These are phyloP conservation scores for Lagorchestes hirsutus DNA, from an alignment of 2,797 vertebrate species.

Conservation along the genomic window DNA sequence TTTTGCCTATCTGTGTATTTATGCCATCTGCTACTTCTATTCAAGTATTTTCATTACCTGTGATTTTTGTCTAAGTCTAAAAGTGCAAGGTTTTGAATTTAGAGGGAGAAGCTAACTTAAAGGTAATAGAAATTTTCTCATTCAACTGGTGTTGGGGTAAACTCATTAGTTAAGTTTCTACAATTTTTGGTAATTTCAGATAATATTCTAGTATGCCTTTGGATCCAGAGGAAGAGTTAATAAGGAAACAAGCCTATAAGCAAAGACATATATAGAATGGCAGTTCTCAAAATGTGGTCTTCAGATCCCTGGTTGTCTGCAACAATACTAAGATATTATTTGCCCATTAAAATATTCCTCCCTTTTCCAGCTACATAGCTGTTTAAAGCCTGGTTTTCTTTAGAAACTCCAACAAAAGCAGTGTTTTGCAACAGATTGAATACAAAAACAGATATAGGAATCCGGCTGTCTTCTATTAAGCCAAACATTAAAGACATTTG, in stretches of 20 bases:
- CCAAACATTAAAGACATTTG: neutral
- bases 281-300: neutral
- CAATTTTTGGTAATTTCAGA: neutral
- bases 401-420: neutral
- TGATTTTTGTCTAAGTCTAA: neutral
- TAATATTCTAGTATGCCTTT: neutral
- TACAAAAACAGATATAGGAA: neutral
- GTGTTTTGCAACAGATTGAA: neutral
- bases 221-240: neutral
- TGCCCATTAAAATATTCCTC: neutral
- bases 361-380: neutral
- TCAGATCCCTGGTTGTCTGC: neutral
- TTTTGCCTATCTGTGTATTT: neutral
- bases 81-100: neutral
- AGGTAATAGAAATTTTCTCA: neutral
- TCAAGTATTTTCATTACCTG: neutral
- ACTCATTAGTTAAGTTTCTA: neutral
- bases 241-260: neutral
- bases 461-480: neutral
- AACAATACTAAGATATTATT: neutral
- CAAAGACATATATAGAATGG: neutral
- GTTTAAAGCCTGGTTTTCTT: neutral
- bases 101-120: neutral
- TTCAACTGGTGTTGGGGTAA: neutral
- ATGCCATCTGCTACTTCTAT: neutral